A percentile compares a stretch with the other conserved stretches of the same genome.
Evolutionary conservation across 53 echinoderm and acorn worm genomes (phyloP).

Genomic region (Echinometra lucunter): DNA sequence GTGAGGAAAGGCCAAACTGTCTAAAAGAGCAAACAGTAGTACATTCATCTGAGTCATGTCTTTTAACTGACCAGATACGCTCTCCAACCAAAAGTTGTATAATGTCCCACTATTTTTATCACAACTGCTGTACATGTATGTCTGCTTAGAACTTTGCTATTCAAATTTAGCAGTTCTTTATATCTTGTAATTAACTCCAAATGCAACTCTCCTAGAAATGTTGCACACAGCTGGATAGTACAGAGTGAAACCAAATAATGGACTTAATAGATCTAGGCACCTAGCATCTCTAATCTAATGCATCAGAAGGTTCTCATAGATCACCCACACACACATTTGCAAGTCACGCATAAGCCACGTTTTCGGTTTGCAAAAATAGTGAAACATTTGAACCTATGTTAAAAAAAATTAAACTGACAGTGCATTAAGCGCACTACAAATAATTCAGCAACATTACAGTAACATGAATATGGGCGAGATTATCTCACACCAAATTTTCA

Average conservation of each 20-base stretch:
- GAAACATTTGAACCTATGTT: neutral
- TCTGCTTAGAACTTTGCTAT: neutral
- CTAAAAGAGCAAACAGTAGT: neutral
- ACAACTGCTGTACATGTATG: neutral
- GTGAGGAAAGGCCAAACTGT: no score
- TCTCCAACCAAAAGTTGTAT: neutral
- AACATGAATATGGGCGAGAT: neutral
- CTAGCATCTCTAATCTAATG: neutral
- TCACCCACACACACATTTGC: conserved; percentile 36
- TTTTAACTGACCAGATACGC: neutral
- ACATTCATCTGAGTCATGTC: neutral
- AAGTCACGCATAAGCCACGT: conserved; percentile 39
- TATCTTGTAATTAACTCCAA: neutral
- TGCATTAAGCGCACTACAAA: neutral
- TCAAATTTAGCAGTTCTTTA: neutral
- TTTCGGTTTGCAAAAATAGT: conserved; percentile 29
- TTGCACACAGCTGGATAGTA: neutral
- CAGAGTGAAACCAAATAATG: neutral
- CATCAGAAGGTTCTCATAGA: neutral
- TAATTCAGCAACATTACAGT: neutral
- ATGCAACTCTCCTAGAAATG: neutral
- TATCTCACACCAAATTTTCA: neutral
- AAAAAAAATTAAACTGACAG: neutral
- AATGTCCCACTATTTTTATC: neutral
- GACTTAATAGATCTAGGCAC: neutral